phyloP scores from a whole-genome alignment of 2,797 vertebrate genomes.

The Urophycis tenuis region DNA sequence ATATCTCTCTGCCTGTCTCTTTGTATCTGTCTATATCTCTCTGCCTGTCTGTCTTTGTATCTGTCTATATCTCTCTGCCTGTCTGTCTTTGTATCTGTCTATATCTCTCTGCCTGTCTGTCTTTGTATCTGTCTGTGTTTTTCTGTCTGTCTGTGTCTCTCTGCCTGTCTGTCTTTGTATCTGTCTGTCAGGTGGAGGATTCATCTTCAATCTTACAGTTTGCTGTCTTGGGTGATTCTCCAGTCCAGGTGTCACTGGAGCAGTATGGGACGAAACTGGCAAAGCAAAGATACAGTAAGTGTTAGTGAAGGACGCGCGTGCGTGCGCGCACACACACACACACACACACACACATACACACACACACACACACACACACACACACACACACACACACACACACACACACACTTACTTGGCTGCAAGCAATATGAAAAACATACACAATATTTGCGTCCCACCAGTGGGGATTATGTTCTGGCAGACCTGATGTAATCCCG shows the following conservation, averaged over 20 bases:
- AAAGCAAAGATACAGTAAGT: constrained; percentile 57
- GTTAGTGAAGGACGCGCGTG: constrained; percentile 60
- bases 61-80: too few species aligned
- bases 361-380: constrained; percentile 8
- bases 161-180: too few species aligned
- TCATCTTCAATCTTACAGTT: constrained; percentile 59
- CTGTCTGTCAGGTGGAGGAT: too few species aligned
- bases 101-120: background rate
- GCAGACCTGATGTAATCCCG: constrained; percentile 89
- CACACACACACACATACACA: too few species aligned
- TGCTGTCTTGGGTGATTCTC: constrained; percentile 78
- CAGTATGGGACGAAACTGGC: constrained; percentile 91
- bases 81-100: background rate
- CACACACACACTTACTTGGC: too few species aligned
- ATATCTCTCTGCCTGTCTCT: too few species aligned
- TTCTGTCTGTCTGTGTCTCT: too few species aligned
- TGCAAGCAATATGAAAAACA: constrained; percentile 43
- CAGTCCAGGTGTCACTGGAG: constrained; percentile 96
- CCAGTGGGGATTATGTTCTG: constrained; percentile 96
- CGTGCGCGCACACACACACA: too few species aligned
- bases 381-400: too few species aligned
- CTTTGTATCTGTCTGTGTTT: background rate
- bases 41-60: too few species aligned
- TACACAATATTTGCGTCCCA: constrained; percentile 99
- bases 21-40: too few species aligned